phyloP scores from a whole-genome alignment of 1,140 invertebrate genomes.

The Zaprionus nigranus region DNA sequence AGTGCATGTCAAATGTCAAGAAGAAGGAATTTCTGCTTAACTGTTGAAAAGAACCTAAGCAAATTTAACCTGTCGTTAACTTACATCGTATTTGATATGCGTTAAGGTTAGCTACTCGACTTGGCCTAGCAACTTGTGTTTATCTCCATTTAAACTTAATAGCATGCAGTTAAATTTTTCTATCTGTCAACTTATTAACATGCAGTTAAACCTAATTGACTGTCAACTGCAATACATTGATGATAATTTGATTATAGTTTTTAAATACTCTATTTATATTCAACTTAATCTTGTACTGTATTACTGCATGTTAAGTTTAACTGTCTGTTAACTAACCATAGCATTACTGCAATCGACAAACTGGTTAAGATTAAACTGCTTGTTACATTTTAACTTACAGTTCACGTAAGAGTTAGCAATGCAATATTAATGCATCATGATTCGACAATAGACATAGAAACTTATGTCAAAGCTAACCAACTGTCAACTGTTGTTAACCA shows the following conservation, averaged over 20 bases:
- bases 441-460: not conserved
- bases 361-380: not conserved
- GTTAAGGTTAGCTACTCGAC: not conserved
- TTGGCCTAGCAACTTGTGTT: not conserved
- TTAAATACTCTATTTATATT: not conserved
- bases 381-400: not conserved
- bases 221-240: not conserved
- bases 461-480: not conserved
- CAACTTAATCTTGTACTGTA: not conserved
- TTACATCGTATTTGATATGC: not conserved
- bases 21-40: no score
- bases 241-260: not conserved
- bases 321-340: not conserved
- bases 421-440: not conserved
- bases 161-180: not conserved
- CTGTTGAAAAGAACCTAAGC: no score
- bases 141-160: not conserved
- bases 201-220: not conserved
- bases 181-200: not conserved
- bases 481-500: not conserved
- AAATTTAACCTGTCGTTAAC: not conserved
- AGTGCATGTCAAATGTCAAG: slow-evolving; percentile 1
- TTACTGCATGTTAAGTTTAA: not conserved
- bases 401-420: not conserved
- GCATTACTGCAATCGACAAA: not conserved